Evolutionary conservation across 2,113 vertebrate species (phyloP).

Genomic region (Cyanocitta stelleri): DNA sequence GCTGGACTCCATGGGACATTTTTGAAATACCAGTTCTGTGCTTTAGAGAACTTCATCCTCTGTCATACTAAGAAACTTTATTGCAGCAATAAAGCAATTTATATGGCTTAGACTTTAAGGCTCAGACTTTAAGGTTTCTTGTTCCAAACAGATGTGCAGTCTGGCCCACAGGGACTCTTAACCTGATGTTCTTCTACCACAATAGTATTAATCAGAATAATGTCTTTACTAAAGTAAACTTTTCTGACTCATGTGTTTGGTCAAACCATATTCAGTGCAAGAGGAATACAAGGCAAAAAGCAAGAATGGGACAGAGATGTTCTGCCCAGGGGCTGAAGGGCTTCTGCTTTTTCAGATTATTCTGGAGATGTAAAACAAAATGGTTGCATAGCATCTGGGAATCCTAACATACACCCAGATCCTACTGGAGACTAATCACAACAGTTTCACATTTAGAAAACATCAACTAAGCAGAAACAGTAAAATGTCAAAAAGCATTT

Average conservation of each 20-base stretch:
- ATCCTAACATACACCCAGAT: not conserved
- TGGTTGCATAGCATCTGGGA: not conserved
- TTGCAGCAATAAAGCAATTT: not conserved
- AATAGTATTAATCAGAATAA: not conserved
- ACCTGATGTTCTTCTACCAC: not conserved
- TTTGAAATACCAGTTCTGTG: not conserved
- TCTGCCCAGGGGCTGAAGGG: not conserved
- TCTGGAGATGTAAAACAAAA: not conserved
- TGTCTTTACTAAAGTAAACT: not conserved
- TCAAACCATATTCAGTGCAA: not conserved
- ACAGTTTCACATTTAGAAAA: not conserved
- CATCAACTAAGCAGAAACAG: not conserved
- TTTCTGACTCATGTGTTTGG: not conserved
- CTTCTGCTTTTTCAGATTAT: not conserved
- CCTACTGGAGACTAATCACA: not conserved
- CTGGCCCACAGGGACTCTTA: not conserved
- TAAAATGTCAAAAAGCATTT: not conserved
- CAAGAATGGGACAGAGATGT: not conserved
- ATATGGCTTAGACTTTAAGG: not conserved
- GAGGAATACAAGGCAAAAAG: not conserved
- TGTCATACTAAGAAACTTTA: not conserved
- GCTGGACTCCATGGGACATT: not conserved
- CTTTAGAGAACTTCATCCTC: not conserved
- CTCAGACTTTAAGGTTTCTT: not conserved
- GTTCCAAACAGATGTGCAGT: not conserved